These are phyloP conservation scores for Labeo catla DNA, from an alignment of 2,113 vertebrate species.

Conservation along the genomic window DNA sequence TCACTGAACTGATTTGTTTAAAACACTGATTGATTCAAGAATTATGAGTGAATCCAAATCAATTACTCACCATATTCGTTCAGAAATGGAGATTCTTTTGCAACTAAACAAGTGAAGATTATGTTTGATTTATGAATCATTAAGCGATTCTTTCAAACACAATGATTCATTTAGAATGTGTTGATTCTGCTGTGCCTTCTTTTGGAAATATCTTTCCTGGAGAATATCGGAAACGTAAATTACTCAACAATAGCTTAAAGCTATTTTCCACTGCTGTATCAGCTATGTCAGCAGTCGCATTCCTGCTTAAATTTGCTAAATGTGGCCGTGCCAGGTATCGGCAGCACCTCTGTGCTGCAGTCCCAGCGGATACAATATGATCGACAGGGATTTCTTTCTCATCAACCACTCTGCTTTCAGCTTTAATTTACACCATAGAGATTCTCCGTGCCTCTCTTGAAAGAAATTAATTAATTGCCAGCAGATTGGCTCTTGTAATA, in stretches of 20 bases:
- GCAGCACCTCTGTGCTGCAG: background rate
- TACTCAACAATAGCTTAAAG: background rate
- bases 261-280: background rate
- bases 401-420: conserved; percentile 21
- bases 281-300: background rate
- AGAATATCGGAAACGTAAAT: background rate
- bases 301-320: background rate
- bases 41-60: too few species aligned
- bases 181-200: background rate
- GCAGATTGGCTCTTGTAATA: conserved; percentile 57
- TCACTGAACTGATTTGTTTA: background rate
- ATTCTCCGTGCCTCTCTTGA: conserved; percentile 38
- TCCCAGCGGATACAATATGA: background rate
- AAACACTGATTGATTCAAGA: background rate
- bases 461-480: conserved; percentile 53
- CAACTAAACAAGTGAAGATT: background rate
- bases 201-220: background rate
- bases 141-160: background rate
- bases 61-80: too few species aligned
- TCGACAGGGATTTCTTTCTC: conserved; percentile 5
- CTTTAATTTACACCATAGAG: conserved; percentile 46
- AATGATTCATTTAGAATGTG: background rate
- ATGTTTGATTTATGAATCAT: background rate
- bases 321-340: background rate
- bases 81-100: too few species aligned